Evolutionary conservation across 2,888 invertebrate genomes (phyloP).

Genomic region (Epicampocera succincta): DNA sequence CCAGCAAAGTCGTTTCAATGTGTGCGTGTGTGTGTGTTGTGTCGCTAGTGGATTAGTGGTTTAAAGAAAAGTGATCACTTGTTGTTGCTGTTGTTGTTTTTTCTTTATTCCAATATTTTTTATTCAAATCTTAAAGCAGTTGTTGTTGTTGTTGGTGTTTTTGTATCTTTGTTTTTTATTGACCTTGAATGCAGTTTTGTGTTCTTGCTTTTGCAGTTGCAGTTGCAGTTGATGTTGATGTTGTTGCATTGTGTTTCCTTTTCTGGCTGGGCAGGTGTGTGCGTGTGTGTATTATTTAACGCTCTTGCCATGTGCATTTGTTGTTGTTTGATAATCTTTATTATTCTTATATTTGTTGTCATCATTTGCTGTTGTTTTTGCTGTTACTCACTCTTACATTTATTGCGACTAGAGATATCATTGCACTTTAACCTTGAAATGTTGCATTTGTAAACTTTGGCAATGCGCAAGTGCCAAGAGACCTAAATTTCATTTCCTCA

Average conservation of each 20-base stretch:
- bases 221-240: conserved; percentile 20
- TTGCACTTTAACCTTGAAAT: conserved; percentile 82
- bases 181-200: conserved; percentile 66
- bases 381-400: conserved; percentile 19
- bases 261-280: not conserved
- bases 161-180: conserved; percentile 49
- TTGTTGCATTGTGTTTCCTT: conserved; percentile 40
- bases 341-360: conserved; percentile 44
- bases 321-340: conserved; percentile 48
- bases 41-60: conserved; percentile 11
- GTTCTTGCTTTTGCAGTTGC: not conserved
- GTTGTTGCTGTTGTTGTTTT: conserved; percentile 7
- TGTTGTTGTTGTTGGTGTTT: conserved; percentile 21
- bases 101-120: not conserved
- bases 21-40: not conserved
- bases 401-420: conserved; percentile 74
- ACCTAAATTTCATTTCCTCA: not conserved
- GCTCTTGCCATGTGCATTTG: conserved; percentile 38
- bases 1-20: not conserved
- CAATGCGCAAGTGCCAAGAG: conserved; percentile 71
- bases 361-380: not conserved
- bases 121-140: not conserved
- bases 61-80: conserved; percentile 14
- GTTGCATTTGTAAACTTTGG: conserved; percentile 59
- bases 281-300: conserved; percentile 43